Evolutionary conservation across 1,140 invertebrate species (phyloP), one percentile per base, ranked within the genome.

Genomic region (Heliconius nattereri): DNA sequence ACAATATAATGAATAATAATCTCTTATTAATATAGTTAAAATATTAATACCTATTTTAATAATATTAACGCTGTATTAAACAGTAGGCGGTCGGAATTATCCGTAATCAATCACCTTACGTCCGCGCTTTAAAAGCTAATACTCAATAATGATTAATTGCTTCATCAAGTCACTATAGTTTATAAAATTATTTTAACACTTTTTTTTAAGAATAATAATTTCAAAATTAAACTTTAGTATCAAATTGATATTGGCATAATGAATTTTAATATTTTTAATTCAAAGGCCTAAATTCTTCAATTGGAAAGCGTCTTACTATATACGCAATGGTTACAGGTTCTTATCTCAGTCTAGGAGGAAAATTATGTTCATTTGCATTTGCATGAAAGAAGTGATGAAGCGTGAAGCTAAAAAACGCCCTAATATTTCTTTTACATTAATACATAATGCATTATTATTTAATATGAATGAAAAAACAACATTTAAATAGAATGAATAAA

Each of bases 61-160:
- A 78, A 72, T 78, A 78, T 78, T 66, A 66, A 16, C 29, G 26
- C 60, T 29, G 26, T 66, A 29, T 66, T 66, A 73, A 80, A 52
- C 52, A 76, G 74, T 80, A 80, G 71, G 79, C 79, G 75, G 79
- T 66, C 75, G 79, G 79, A 76, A 66, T 66, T 71, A 75, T 80
- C 78, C 70, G 32, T 40, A 54, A 76, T 80, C 79, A 80, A 80
- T 80, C 79, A 80, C 54, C 79, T 49, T 16, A 66, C 60, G 60
- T 66, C 26, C 60, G 60, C 60, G 23, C 60, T 66, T 66, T 66
- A 80, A 57, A 32, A 73, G 71, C 35, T 72, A 72, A 37, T 57
- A 70, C 60, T 40, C 75, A 75, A 73, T 80, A 80, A 76, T 76
- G 75, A 80, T 80, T 73, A 76, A 80, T 73, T 73, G 75, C 49